Evolutionary conservation across 2,113 vertebrate genomes (phyloP).

Genomic region (Myiopsitta monachus): DNA sequence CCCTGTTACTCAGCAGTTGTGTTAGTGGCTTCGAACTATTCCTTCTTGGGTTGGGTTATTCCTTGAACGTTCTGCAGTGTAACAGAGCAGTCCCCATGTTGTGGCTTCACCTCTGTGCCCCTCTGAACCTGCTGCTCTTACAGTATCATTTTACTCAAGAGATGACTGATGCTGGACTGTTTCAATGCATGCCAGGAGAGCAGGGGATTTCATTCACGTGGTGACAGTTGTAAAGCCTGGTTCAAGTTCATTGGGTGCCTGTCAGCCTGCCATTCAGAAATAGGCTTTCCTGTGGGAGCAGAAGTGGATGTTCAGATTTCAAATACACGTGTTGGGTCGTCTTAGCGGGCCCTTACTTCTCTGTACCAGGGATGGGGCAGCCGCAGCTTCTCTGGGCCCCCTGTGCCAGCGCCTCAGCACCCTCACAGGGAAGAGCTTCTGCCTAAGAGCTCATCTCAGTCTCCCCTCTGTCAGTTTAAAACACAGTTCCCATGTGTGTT

Average conservation of each 20-base stretch:
- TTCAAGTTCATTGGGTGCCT: background rate
- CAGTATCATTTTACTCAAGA: background rate
- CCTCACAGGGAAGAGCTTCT: background rate
- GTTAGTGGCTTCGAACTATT: background rate
- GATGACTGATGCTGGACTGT: background rate
- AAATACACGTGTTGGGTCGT: accelerated
- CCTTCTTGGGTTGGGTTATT: background rate
- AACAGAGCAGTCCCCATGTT: background rate
- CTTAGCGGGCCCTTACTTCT: background rate
- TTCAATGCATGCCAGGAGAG: background rate
- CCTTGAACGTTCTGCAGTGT: background rate
- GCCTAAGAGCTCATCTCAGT: background rate
- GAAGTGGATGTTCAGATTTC: background rate
- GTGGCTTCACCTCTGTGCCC: background rate
- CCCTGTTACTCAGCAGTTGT: background rate
- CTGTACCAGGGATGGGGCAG: background rate
- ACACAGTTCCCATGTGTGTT: background rate
- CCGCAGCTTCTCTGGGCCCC: background rate
- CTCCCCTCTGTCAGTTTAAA: background rate
- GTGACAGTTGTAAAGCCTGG: background rate
- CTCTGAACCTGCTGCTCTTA: background rate
- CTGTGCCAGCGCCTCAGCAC: background rate
- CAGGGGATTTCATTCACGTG: background rate
- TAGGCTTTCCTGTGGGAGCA: background rate
- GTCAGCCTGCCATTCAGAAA: background rate